A percentile compares a stretch with the other conserved stretches of the same genome.
These are phyloP conservation scores for Heteropelma amictum DNA, from an alignment of 2,888 invertebrate species.

Conservation along the genomic window DNA sequence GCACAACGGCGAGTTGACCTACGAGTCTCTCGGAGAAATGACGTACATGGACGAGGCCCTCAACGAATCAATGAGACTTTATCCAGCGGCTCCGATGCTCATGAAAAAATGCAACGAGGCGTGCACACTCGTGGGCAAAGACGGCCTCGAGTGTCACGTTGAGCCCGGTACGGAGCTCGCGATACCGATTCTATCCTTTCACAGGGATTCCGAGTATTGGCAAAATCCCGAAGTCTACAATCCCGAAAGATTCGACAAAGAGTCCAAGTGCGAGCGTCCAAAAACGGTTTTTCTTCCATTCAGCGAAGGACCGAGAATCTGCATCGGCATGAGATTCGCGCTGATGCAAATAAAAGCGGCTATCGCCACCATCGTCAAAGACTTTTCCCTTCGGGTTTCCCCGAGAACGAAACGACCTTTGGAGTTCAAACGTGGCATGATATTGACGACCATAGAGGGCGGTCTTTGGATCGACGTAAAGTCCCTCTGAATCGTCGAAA, in stretches of 20 bases:
- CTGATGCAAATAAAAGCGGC: conserved; percentile 49
- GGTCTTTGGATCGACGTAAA: conserved; percentile 47
- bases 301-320: conserved; percentile 54
- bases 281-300: conserved; percentile 50
- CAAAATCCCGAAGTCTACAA: conserved; percentile 48
- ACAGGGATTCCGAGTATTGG: conserved; percentile 55
- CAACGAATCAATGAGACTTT: conserved; percentile 58
- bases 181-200: conserved; percentile 58
- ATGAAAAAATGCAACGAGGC: conserved; percentile 57
- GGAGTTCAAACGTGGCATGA: background rate
- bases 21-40: conserved; percentile 78
- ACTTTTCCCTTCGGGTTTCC: background rate
- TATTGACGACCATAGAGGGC: conserved; percentile 16
- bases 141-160: conserved; percentile 59
- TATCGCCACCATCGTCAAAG: background rate
- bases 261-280: conserved; percentile 5
- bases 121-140: conserved; percentile 56
- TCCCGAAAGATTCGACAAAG: conserved; percentile 54
- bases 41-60: conserved; percentile 79
- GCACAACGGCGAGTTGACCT: conserved; percentile 73
- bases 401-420: conserved; percentile 12
- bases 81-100: conserved; percentile 43
- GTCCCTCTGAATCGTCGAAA: conserved; percentile 27
- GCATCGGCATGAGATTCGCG: conserved; percentile 52
- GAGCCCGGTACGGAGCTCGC: conserved; percentile 56